phyloP scores from a whole-genome alignment of 2,113 vertebrate species.

The Brachionichthys hirsutus region DNA sequence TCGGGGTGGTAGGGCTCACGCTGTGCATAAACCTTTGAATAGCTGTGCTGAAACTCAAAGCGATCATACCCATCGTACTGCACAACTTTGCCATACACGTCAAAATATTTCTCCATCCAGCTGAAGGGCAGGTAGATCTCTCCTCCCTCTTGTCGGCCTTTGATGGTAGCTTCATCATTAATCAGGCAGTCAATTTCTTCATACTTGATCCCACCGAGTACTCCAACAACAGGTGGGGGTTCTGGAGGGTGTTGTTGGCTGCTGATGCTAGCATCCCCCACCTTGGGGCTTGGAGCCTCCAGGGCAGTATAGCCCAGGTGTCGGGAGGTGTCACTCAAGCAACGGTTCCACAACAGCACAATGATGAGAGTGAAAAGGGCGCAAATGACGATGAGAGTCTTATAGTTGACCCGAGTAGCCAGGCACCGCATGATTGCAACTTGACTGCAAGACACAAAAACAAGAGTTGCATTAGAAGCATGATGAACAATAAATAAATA shows the following conservation, averaged over 20 bases:
- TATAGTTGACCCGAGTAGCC: slow-evolving; percentile 95
- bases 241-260: slow-evolving; percentile 80
- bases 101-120: slow-evolving; percentile 97
- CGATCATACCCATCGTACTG: slow-evolving; percentile 91
- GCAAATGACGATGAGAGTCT: slow-evolving; percentile 93
- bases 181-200: slow-evolving; percentile 97
- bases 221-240: slow-evolving; percentile 82
- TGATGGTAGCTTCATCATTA: slow-evolving; percentile 91
- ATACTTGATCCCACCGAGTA: slow-evolving; percentile 79
- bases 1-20: slow-evolving; percentile 91
- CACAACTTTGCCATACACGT: slow-evolving; percentile 91
- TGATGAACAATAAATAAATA: neutral
- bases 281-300: slow-evolving; percentile 70
- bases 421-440: slow-evolving; percentile 95
- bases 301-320: slow-evolving; percentile 64
- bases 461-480: neutral
- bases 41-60: slow-evolving; percentile 98
- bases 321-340: slow-evolving; percentile 80
- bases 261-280: slow-evolving; percentile 72
- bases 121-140: slow-evolving; percentile 94
- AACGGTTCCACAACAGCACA: slow-evolving; percentile 93
- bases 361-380: slow-evolving; percentile 90
- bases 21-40: slow-evolving; percentile 94
- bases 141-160: slow-evolving; percentile 85
- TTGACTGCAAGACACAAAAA: slow-evolving; percentile 75